These are phyloP conservation scores for Lapara coniferarum DNA, from an alignment of 2,888 invertebrate species.

Conservation along the genomic window DNA sequence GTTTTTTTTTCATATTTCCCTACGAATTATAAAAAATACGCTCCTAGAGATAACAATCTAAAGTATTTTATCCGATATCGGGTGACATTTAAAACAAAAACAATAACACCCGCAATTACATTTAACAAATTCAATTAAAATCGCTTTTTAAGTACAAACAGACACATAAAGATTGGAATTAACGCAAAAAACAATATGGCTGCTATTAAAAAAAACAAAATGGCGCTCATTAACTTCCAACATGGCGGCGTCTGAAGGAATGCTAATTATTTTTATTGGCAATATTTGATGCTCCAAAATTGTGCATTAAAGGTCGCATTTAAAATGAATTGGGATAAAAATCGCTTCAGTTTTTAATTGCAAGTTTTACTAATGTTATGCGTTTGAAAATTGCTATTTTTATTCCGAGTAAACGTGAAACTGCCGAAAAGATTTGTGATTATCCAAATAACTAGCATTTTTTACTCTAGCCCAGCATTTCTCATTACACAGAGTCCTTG, in stretches of 20 bases:
- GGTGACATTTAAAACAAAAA: conserved; percentile 26
- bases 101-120: conserved; percentile 35
- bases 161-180: background rate
- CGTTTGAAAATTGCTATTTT: background rate
- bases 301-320: conserved; percentile 14
- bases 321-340: background rate
- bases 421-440: background rate
- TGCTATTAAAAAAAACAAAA: background rate
- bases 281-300: conserved; percentile 11
- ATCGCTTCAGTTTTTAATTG: background rate
- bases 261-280: conserved; percentile 16
- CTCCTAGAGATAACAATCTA: background rate
- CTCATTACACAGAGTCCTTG: conserved; percentile 13
- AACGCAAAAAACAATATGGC: conserved; percentile 20
- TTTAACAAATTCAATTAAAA: conserved; percentile 22
- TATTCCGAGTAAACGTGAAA: background rate
- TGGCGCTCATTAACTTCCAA: conserved; percentile 6
- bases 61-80: background rate
- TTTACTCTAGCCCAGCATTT: background rate
- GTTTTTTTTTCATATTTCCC: background rate
- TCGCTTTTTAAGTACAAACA: conserved; percentile 2
- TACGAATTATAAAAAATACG: conserved; percentile 4
- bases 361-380: background rate
- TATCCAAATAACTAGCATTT: background rate
- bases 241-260: background rate